Percentiles rank a stretch among this genome's conserved stretches.
phyloP scores from a whole-genome alignment of 2,113 vertebrate species.

The Brienomyrus brachyistius region DNA sequence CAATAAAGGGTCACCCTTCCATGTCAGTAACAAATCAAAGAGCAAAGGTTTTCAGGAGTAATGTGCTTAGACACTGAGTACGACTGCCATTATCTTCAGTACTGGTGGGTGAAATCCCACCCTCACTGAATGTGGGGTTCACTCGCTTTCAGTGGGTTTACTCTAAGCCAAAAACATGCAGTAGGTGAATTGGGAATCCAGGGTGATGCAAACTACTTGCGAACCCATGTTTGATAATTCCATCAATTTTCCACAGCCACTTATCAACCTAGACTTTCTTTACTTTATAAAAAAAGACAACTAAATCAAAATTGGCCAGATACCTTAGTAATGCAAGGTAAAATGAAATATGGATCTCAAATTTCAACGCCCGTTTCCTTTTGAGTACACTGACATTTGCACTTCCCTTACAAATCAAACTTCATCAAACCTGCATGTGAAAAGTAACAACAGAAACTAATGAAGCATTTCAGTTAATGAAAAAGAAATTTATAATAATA shows the following conservation, averaged over 20 bases:
- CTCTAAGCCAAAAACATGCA: neutral
- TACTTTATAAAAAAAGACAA: neutral
- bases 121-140: neutral
- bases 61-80: neutral
- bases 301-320: neutral
- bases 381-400: neutral
- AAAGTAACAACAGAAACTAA: neutral
- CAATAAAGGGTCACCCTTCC: neutral
- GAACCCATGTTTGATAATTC: neutral
- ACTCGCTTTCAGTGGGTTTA: neutral
- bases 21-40: neutral
- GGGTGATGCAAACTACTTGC: neutral
- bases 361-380: neutral
- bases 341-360: neutral
- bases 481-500: neutral
- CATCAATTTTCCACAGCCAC: no score
- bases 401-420: neutral
- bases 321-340: neutral
- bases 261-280: neutral
- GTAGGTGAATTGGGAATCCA: neutral
- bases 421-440: neutral
- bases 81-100: neutral
- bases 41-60: neutral
- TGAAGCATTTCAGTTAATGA: neutral
- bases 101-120: neutral